These are phyloP conservation scores for Hapalemur alaotrensis DNA, from an alignment of 2,797 vertebrate species.

Conservation along the genomic window DNA sequence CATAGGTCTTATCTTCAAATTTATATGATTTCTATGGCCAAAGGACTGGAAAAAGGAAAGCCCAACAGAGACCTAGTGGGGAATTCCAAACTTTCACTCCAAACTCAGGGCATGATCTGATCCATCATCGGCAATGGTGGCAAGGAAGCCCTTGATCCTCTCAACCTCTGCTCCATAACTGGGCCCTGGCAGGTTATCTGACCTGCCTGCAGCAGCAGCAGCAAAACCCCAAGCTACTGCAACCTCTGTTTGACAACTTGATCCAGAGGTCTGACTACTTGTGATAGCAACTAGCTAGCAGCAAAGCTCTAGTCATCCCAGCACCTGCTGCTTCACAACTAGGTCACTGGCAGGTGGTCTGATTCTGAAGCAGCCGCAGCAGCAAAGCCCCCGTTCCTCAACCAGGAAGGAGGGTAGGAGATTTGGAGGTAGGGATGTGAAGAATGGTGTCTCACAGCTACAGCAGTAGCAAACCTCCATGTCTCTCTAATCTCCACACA, in stretches of 20 bases:
- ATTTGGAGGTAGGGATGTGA: background rate
- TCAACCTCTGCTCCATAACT: background rate
- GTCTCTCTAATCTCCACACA: fast-evolving
- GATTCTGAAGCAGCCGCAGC: background rate
- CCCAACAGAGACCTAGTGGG: background rate
- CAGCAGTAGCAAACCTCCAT: background rate
- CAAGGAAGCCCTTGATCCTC: background rate
- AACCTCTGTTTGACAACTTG: background rate
- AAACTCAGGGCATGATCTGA: background rate
- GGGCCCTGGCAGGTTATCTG: background rate
- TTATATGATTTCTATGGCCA: background rate
- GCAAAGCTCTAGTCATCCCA: background rate
- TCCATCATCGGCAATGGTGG: background rate
- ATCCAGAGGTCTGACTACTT: background rate
- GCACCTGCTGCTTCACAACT: background rate
- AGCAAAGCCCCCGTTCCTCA: background rate
- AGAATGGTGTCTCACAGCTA: background rate
- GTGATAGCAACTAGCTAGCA: fast-evolving
- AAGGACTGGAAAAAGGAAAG: background rate
- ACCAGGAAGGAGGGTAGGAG: background rate
- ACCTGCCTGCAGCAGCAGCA: background rate
- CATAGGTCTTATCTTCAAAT: background rate
- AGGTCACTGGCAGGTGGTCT: background rate
- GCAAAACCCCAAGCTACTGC: background rate
- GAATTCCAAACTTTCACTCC: background rate